Base-by-base conservation (phyloP, 2,113 vertebrate species). In the Anarhynchus alexandrinus region DNA sequence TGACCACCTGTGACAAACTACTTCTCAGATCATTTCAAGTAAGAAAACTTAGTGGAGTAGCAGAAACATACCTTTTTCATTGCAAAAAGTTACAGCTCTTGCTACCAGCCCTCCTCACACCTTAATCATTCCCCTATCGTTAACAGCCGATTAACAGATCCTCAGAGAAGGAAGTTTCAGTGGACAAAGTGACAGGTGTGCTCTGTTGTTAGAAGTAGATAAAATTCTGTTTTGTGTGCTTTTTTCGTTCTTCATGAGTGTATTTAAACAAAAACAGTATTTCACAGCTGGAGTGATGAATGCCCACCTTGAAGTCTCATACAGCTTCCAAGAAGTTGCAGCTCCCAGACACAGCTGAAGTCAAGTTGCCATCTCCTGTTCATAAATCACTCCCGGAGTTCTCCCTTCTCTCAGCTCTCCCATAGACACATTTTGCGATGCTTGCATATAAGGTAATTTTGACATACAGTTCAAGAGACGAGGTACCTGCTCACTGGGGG, bases 341-440 rank as follows among this genome's bases (percentile, higher is more conserved):
- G 73, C 32, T 91, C 52, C n/a, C 43, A 71, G 23, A 76, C 20
- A 23, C 38, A 93, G 54, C 15, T 38, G 61, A 61, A 23, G 42
- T n/a, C 78, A 79, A 90, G 82, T 8, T 67, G 55, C 38, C 67
- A 54, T 25, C 65, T 82, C 55, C 55, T 82, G 42, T 19, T 87
- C 42, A 40, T 22, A 26, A 94, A 79, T 42, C 62, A 76, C 73
- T 79, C 65, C 29, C 30, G 23, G 69, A 92, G 52, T 15, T 82
- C 12, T 19, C n/a, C 26, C 22, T 90, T 72, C 51, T n/a, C 57
- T 79, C 42, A 79, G 27, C 19, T n/a, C 9, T 84, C 74, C 52
- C 43, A 59, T 0, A 55, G 13, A 42, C 18, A 67, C 1, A 1
- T 76, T 85, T 36, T 79, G 7, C 5, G 4, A 65, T 18, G 15